Conservation (phyloP, 2,888 invertebrate genomes). For the Dascillus cervinus region DNA sequence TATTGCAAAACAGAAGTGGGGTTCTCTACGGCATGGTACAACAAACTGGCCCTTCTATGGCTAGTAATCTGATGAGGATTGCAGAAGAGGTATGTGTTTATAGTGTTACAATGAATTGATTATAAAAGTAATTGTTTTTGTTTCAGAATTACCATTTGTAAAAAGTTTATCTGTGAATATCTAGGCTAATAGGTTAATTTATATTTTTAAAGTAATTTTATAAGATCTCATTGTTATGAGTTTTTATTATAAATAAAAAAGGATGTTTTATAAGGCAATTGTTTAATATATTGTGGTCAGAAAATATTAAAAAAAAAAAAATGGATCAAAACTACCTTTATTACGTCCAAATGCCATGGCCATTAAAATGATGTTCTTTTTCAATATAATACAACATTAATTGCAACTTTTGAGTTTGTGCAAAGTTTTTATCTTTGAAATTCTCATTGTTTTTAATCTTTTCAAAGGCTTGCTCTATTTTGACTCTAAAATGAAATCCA, state of each 20-base stretch:
- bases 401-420: constrained; percentile 49
- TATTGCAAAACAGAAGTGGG: constrained; percentile 51
- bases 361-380: constrained; percentile 63
- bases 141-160: background rate
- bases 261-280: too few relatives aligned
- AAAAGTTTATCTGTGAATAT: too few relatives aligned
- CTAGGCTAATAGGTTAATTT: too few relatives aligned
- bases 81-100: constrained; percentile 48
- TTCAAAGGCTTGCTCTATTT: constrained; percentile 26
- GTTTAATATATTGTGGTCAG: too few relatives aligned
- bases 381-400: constrained; percentile 66
- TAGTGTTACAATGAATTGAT: background rate
- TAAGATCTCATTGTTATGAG: too few relatives aligned
- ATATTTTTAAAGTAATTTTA: too few relatives aligned
- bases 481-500: constrained; percentile 28
- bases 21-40: constrained; percentile 56
- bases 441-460: constrained; percentile 21
- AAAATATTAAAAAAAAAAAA: too few relatives aligned
- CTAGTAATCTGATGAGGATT: constrained; percentile 54
- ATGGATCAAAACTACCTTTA: too few relatives aligned
- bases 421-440: constrained; percentile 19
- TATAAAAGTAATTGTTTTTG: background rate
- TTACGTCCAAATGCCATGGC: constrained; percentile 68
- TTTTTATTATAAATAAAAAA: too few relatives aligned
- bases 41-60: constrained; percentile 62